Conservation (phyloP, 1,140 invertebrate species). For the Tetraneura akinire region DNA sequence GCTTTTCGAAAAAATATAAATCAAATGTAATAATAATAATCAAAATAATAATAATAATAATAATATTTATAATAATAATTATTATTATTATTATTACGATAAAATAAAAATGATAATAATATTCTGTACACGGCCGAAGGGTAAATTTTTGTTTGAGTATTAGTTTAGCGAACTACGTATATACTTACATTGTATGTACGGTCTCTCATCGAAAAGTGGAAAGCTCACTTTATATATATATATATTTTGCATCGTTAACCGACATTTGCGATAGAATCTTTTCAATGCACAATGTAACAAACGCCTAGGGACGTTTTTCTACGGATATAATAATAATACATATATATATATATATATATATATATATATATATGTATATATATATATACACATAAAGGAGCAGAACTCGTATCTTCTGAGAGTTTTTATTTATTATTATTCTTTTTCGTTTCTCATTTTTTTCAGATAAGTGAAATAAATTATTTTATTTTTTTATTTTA, state of each 20-base stretch:
- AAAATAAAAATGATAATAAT: background rate
- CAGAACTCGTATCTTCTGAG: conserved; percentile 7
- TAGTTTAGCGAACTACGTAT: background rate
- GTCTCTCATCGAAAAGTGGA: conserved; percentile 48
- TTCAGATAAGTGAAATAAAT: background rate
- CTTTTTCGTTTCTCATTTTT: background rate
- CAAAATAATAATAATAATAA: too few species aligned
- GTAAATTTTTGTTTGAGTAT: conserved; percentile 3
- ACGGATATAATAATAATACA: conserved; percentile 17
- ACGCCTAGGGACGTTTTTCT: conserved; percentile 36
- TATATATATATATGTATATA: too few species aligned
- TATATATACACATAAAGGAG: too few species aligned
- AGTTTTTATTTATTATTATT: background rate
- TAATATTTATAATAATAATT: too few species aligned
- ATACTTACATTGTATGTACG: background rate
- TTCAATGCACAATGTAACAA: conserved; percentile 29
- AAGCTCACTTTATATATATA: conserved; percentile 16
- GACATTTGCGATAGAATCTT: conserved; percentile 43
- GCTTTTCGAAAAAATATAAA: background rate
- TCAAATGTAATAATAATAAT: conserved; percentile 9
- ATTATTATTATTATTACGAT: conserved; percentile 17
- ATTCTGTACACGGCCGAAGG: background rate
- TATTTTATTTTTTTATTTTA: too few species aligned
- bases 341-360: too few species aligned
- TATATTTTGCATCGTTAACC: conserved; percentile 45